Percentiles rank a stretch among this genome's conserved stretches.
Conservation (phyloP, 2,888 invertebrate genomes). For the Acanthoscelides obtectus region DNA sequence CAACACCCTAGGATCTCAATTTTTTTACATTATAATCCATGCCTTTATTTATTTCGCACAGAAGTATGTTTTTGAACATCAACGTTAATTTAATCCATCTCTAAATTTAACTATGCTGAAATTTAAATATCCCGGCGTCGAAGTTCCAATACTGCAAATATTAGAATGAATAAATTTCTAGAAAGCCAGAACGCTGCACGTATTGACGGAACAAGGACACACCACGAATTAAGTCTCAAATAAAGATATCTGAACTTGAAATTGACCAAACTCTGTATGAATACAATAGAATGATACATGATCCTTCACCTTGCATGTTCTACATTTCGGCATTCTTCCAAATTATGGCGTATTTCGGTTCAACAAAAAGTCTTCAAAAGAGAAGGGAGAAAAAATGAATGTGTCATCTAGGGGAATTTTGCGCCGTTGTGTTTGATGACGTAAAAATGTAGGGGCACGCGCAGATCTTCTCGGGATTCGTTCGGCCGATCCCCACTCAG, state of each 20-base stretch:
- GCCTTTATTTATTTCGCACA: no score
- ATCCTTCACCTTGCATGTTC: neutral
- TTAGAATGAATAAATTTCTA: neutral
- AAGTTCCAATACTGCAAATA: neutral
- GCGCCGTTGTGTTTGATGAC: constrained; percentile 20
- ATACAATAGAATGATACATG: neutral
- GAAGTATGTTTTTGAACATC: no score
- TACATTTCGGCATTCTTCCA: neutral
- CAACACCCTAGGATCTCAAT: no score
- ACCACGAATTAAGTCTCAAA: neutral
- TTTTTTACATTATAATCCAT: no score
- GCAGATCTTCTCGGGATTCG: constrained; percentile 40
- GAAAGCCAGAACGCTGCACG: neutral
- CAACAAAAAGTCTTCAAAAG: neutral
- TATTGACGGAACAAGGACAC: neutral
- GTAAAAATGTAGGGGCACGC: constrained; percentile 32
- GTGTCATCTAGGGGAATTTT: constrained; percentile 17
- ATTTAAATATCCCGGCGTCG: neutral
- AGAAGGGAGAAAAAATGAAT: neutral
- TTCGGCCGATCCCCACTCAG: constrained; percentile 47
- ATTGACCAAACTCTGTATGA: neutral
- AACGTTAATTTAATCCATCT: no score
- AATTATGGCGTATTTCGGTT: neutral
- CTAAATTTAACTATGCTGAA: neutral
- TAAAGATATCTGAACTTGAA: neutral